Conservation (phyloP, 2,113 vertebrate genomes). For the Paramormyrops kingsleyae region DNA sequence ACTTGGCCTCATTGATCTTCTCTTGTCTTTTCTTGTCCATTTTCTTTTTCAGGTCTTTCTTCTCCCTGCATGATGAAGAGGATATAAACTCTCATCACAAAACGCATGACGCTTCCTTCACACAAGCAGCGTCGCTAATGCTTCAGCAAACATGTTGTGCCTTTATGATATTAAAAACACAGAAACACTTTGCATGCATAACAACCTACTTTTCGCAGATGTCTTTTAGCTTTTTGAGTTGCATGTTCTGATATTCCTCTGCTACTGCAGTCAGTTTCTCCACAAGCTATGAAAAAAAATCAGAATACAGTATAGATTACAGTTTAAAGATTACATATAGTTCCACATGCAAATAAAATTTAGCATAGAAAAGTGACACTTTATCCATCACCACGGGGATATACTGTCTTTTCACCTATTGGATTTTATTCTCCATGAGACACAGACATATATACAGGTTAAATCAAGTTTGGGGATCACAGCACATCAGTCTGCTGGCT, state of each 20-base stretch:
- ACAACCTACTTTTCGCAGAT: constrained; percentile 85
- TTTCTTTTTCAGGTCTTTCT: constrained; percentile 94
- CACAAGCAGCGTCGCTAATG: neutral
- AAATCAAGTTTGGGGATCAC: neutral
- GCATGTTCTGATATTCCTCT: constrained; percentile 87
- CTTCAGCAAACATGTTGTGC: neutral
- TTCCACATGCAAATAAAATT: neutral
- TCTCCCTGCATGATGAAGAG: constrained; percentile 68
- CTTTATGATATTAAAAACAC: neutral
- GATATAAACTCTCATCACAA: neutral
- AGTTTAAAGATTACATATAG: neutral
- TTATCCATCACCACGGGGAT: neutral
- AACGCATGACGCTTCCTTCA: neutral
- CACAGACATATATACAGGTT: neutral
- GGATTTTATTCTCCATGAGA: neutral
- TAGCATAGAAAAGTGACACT: neutral
- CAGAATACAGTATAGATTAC: neutral
- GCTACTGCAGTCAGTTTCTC: constrained; percentile 86
- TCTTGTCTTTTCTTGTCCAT: constrained; percentile 97
- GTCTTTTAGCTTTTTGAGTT: constrained; percentile 90
- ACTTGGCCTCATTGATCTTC: constrained; percentile 89
- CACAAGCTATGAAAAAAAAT: constrained; percentile 67
- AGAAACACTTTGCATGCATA: neutral
- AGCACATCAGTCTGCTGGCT: neutral
- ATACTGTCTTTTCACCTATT: neutral